Base-by-base conservation (phyloP, 2,113 vertebrate genomes). In the Passer domesticus region DNA sequence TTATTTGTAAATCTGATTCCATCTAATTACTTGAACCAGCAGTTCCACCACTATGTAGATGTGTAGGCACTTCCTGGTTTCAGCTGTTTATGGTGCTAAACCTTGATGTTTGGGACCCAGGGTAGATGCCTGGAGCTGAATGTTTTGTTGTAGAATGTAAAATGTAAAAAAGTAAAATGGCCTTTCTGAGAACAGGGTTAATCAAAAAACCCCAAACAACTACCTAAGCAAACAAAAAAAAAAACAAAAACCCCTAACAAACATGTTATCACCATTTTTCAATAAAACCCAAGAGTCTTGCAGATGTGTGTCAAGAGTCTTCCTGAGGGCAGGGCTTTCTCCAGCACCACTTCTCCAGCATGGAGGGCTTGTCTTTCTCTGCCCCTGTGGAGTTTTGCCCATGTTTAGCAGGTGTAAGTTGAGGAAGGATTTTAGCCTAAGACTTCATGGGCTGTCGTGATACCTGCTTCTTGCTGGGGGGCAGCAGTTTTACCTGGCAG, bases 381-480 rank as follows among this genome's bases (percentile, higher is more conserved):
- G 55, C 9, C 11, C 15, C 7, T 72, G 60, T 43, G 23, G 39
- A 59, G 28, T 67, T 63, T 59, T 79, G 30, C 43, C 18, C 19
- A 23, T 23, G 31, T 62, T 89, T 74, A 46, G 22, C 39, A 77
- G n/a, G 28, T 11, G 8, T 47, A 68, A 55, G 16, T 1, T 52
- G 46, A 63, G 35, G 37, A 81, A 41, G 8, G 52, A 28, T 70
- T 47, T 89, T 13, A 22, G 10, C 8, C 10, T 64, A 5, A 2
- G 6, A n/a, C 35, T 1, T 2, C 0, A 2, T 46, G 35, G 39
- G 53, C 35, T 73, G 25, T 37, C 1, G 5, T 16, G 39, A 66
- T 58, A 44, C n/a, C 39, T 76, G n/a, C 31, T 16, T 33, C 44
- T 39, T 78, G 75, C 44, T 4, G 18, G 22, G 35, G 35, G 30